Evolutionary conservation across 2,797 vertebrate genomes (phyloP).

Genomic region (Serranus cabrilla): DNA sequence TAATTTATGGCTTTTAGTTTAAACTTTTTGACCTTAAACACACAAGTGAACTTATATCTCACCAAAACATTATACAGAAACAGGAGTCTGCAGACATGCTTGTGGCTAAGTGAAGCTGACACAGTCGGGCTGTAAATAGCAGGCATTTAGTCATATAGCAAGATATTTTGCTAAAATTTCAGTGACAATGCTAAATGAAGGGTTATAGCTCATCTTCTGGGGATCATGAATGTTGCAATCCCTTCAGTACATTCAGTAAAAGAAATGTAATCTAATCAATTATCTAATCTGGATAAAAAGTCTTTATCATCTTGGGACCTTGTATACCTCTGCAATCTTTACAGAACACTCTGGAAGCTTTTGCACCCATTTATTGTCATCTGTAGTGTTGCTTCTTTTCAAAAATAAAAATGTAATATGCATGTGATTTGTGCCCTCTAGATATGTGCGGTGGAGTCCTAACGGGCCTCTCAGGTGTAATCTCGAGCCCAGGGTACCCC

Average conservation of each 20-base stretch:
- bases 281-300: background rate
- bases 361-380: background rate
- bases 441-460: slow-evolving; percentile 95
- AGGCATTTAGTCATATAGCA: background rate
- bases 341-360: background rate
- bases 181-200: background rate
- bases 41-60: background rate
- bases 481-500: slow-evolving; percentile 95
- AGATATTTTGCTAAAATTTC: background rate
- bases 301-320: background rate
- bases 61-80: slow-evolving; percentile 13
- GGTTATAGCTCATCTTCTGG: background rate
- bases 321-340: background rate
- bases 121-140: background rate
- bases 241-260: background rate
- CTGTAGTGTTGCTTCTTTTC: background rate
- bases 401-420: background rate
- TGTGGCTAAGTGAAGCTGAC: background rate
- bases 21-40: slow-evolving; percentile 23
- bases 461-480: slow-evolving; percentile 93
- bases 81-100: background rate
- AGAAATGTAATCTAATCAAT: no score
- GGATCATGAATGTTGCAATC: background rate
- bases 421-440: slow-evolving; percentile 64
- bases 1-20: slow-evolving; percentile 15